phyloP scores from a whole-genome alignment of 1,140 invertebrate genomes.

The Tenebrio molitor region DNA sequence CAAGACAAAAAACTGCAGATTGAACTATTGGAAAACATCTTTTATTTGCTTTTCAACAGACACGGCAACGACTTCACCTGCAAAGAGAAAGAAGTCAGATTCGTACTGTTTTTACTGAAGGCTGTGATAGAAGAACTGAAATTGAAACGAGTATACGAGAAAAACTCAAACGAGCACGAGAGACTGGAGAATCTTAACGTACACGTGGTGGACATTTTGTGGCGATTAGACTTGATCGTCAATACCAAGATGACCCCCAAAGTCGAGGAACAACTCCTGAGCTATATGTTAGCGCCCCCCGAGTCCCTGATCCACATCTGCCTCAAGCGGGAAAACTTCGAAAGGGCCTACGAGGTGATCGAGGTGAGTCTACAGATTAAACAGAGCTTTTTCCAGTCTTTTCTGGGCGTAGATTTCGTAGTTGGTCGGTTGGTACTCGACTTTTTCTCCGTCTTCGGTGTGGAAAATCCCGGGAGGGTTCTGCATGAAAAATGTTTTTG shows the following conservation, averaged over 20 bases:
- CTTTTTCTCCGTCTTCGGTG: conserved; percentile 52
- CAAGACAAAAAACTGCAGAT: conserved; percentile 56
- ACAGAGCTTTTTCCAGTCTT: conserved; percentile 59
- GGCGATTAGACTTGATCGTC: conserved; percentile 61
- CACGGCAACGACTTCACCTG: conserved; percentile 52
- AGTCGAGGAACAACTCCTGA: conserved; percentile 55
- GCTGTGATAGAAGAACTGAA: conserved; percentile 56
- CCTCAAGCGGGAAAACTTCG: conserved; percentile 60
- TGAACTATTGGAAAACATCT: conserved; percentile 62
- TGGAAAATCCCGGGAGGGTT: conserved; percentile 61
- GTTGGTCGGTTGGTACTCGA: conserved; percentile 60
- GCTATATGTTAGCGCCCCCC: conserved; percentile 62
- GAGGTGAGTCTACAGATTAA: conserved; percentile 59
- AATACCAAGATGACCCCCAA: conserved; percentile 52
- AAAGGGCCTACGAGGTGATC: conserved; percentile 62
- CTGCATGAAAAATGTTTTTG: conserved; percentile 60
- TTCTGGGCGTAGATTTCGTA: conserved; percentile 64
- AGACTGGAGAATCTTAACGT: conserved; percentile 55
- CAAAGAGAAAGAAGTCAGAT: conserved; percentile 57
- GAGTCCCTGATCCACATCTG: conserved; percentile 63
- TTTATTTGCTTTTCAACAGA: conserved; percentile 58
- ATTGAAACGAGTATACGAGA: conserved; percentile 54
- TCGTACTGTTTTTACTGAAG: conserved; percentile 59
- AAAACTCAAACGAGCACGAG: conserved; percentile 51
- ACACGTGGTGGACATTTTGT: conserved; percentile 60